Conservation (phyloP, 2,113 vertebrate genomes). For the Sturnira hondurensis region DNA sequence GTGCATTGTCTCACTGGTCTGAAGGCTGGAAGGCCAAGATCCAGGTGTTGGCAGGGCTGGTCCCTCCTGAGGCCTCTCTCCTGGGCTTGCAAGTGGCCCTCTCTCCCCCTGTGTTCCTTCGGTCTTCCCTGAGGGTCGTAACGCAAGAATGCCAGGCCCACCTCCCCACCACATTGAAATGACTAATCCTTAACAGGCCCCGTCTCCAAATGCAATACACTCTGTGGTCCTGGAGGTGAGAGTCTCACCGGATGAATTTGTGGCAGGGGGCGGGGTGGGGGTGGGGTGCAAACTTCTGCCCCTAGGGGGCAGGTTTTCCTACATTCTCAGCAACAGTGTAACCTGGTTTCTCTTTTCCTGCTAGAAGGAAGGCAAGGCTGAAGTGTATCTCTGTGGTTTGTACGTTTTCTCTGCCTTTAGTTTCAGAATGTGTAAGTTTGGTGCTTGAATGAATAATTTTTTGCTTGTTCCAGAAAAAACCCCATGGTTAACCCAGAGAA, state of each 20-base stretch:
- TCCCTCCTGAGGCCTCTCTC: background rate
- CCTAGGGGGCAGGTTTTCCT: background rate
- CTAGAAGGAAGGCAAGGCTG: background rate
- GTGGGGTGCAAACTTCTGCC: too few species aligned
- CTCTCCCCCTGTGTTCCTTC: background rate
- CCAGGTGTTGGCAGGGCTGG: background rate
- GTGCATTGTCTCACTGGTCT: too few species aligned
- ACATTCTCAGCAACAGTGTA: background rate
- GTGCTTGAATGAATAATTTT: background rate
- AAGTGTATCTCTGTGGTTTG: background rate
- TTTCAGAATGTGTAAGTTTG: background rate
- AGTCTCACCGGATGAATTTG: background rate
- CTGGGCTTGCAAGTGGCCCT: background rate
- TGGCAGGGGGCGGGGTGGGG: background rate
- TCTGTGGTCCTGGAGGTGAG: too few species aligned
- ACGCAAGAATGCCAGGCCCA: background rate
- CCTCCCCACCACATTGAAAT: background rate
- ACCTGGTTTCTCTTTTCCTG: background rate
- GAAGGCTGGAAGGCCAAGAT: background rate
- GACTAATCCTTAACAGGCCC: background rate
- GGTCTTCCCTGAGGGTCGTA: background rate
- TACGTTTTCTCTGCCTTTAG: background rate
- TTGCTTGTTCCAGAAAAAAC: background rate
- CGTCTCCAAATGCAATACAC: fast-evolving
- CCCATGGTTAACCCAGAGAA: background rate